Percentiles rank a stretch among this genome's conserved stretches.
Conservation (phyloP, 2,797 vertebrate species). For the Smutsia gigantea region DNA sequence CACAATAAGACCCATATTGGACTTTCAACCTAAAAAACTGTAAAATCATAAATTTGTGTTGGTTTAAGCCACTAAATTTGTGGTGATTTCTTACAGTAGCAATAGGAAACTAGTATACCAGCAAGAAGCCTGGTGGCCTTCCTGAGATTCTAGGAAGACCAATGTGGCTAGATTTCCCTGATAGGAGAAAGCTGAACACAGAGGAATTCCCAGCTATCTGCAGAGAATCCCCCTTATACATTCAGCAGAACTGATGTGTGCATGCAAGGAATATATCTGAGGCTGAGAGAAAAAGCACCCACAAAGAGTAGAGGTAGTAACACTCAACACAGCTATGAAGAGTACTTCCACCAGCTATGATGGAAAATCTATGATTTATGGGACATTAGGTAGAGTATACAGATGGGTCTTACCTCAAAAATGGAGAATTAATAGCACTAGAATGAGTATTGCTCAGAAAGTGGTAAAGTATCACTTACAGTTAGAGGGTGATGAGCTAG, state of each 20-base stretch:
- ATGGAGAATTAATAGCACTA: not conserved
- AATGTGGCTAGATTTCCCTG: not conserved
- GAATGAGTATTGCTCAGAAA: not conserved
- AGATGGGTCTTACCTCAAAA: not conserved
- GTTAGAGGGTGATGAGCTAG: not conserved
- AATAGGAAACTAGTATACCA: not conserved
- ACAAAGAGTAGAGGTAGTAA: not conserved
- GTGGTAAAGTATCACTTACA: not conserved
- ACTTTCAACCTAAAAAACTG: not conserved
- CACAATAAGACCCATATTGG: not conserved
- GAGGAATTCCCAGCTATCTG: not conserved
- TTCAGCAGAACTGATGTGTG: not conserved
- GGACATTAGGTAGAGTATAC: not conserved
- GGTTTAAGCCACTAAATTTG: not conserved
- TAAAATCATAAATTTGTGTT: not conserved
- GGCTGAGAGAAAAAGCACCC: not conserved
- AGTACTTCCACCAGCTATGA: not conserved
- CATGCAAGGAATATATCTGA: not conserved
- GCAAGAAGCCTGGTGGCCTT: not conserved
- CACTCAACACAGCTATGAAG: not conserved
- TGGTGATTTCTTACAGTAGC: not conserved
- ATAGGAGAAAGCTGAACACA: not conserved
- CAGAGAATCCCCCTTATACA: not conserved
- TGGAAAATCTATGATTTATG: not conserved
- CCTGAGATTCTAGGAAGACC: not conserved